Evolutionary conservation across 2,113 vertebrate species (phyloP).

Genomic region (Calidris pygmaea): DNA sequence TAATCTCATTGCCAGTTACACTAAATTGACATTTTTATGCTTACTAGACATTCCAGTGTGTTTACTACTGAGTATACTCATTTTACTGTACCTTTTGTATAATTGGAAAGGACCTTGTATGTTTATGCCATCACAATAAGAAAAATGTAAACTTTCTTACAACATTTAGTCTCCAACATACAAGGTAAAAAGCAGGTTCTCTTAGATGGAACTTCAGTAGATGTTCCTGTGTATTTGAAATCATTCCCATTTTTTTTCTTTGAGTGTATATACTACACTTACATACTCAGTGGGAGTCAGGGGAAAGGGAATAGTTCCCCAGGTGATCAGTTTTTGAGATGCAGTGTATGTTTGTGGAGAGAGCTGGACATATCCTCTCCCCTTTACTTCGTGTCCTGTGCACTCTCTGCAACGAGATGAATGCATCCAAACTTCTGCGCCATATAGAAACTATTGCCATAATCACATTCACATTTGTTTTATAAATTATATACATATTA

Average conservation of each 20-base stretch:
- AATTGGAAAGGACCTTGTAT: background rate
- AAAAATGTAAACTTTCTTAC: background rate
- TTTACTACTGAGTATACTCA: background rate
- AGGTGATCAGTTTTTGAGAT: background rate
- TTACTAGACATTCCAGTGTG: background rate
- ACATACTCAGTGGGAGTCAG: background rate
- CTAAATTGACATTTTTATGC: background rate
- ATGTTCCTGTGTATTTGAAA: background rate
- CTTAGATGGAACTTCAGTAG: background rate
- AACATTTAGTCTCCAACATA: background rate
- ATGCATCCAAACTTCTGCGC: background rate
- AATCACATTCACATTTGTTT: fast-evolving
- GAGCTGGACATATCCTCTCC: background rate
- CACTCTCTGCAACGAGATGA: background rate
- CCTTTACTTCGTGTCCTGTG: background rate
- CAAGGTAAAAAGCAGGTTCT: background rate
- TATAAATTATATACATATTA: background rate
- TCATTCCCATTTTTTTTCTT: background rate
- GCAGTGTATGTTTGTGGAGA: background rate
- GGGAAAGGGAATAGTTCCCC: background rate
- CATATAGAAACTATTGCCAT: background rate
- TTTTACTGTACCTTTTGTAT: background rate
- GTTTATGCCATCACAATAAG: background rate
- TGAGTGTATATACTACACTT: too few relatives aligned
- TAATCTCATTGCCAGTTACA: background rate